Percentiles rank a stretch among this genome's conserved stretches.
Evolutionary conservation across 2,113 vertebrate species (phyloP).

Genomic region (Stigmatopora nigra): DNA sequence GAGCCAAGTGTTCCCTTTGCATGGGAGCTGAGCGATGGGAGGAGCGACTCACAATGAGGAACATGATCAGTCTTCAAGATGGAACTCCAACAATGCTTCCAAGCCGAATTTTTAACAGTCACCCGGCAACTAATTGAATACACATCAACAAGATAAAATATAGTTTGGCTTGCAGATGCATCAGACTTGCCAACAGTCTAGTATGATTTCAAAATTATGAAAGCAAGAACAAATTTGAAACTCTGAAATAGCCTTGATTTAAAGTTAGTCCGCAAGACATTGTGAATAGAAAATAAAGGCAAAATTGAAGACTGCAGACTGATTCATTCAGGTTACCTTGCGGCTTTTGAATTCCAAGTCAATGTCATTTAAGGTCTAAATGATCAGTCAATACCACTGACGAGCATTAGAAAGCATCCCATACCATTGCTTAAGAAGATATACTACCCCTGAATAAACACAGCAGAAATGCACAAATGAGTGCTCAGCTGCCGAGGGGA

Average conservation of each 20-base stretch:
- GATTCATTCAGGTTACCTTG: background rate
- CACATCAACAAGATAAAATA: slow-evolving; percentile 6
- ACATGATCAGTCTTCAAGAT: slow-evolving; percentile 27
- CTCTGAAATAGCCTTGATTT: background rate
- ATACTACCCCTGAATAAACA: slow-evolving; percentile 35
- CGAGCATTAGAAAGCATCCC: background rate
- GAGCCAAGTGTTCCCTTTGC: slow-evolving; percentile 36
- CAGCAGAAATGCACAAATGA: slow-evolving; percentile 10
- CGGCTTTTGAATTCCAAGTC: background rate
- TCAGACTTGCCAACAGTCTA: slow-evolving; percentile 1
- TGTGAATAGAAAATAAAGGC: background rate
- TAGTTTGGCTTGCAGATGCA: background rate
- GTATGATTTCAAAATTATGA: background rate
- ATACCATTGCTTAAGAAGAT: background rate
- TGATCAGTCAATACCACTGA: background rate
- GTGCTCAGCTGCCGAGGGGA: slow-evolving; percentile 49
- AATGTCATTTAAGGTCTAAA: background rate
- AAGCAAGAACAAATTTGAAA: background rate
- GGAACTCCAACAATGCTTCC: slow-evolving; percentile 4
- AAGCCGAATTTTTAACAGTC: slow-evolving; percentile 12
- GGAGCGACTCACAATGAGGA: slow-evolving; percentile 21
- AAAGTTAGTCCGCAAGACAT: background rate
- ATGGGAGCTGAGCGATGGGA: slow-evolving; percentile 26
- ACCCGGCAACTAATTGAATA: slow-evolving; percentile 39
- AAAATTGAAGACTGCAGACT: background rate